phyloP scores from a whole-genome alignment of 2,888 invertebrate genomes.

The Dolichomitus sp. region DNA sequence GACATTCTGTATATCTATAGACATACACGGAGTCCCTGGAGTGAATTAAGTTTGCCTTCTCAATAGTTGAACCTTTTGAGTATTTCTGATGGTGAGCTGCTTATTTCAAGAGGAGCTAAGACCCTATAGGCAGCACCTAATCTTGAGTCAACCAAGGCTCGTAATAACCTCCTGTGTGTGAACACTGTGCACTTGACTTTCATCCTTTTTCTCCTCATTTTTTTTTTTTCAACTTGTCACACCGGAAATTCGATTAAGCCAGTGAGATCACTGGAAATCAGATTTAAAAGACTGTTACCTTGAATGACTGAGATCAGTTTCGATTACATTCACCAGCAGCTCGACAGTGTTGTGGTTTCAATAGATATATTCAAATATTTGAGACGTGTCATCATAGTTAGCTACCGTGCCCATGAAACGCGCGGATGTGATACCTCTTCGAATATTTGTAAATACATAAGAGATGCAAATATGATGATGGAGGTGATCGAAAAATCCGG shows the following conservation, averaged over 20 bases:
- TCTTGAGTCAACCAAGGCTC: conserved; percentile 22
- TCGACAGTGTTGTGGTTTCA: conserved; percentile 5
- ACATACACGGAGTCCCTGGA: conserved; percentile 71
- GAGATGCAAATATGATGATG: conserved; percentile 57
- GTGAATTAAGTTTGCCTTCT: conserved; percentile 36
- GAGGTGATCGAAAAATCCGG: conserved; percentile 46
- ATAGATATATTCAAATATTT: conserved; percentile 58
- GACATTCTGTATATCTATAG: conserved; percentile 68
- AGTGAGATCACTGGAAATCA: not conserved
- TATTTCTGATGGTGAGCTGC: conserved; percentile 23
- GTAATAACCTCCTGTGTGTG: conserved; percentile 31
- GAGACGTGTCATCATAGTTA: conserved; percentile 45
- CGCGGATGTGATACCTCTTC: conserved; percentile 5
- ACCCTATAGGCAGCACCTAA: not conserved
- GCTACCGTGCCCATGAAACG: conserved; percentile 51
- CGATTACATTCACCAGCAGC: conserved; percentile 37
- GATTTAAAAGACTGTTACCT: conserved; percentile 1
- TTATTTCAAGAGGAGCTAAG: conserved; percentile 21
- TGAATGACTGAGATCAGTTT: conserved; percentile 20
- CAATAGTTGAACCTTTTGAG: conserved; percentile 46
- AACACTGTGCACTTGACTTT: conserved; percentile 36
- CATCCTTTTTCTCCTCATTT: conserved; percentile 34
- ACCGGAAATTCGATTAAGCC: conserved; percentile 43
- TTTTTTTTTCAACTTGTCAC: conserved; percentile 3
- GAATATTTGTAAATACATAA: conserved; percentile 39